Evolutionary conservation across 2,888 invertebrate species (phyloP).

Genomic region (Tenodera sinensis): DNA sequence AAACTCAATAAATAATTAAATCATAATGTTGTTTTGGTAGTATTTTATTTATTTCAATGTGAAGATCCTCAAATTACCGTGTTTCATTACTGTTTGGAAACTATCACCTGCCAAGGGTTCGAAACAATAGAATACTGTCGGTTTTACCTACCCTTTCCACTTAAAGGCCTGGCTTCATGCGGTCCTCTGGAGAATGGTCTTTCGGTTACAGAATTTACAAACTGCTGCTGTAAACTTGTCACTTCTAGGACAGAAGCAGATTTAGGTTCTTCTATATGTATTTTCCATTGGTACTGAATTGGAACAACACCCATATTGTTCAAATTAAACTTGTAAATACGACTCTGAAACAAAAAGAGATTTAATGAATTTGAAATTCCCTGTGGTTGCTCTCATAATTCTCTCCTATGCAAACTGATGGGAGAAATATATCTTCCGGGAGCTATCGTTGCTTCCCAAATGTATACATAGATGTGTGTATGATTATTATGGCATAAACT

Average conservation of each 20-base stretch:
- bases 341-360: constrained; percentile 28
- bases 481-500: no score
- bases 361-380: background rate
- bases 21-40: no score
- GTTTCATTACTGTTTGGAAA: no score
- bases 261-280: constrained; percentile 35
- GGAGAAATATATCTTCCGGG: no score
- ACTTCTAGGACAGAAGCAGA: background rate
- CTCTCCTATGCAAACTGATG: no score
- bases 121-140: background rate
- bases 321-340: background rate
- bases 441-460: no score
- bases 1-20: no score
- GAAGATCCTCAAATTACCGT: no score
- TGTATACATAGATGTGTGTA: no score
- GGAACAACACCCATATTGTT: constrained; percentile 9
- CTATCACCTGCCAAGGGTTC: no score
- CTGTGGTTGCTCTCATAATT: background rate
- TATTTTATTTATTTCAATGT: no score
- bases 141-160: background rate
- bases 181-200: background rate
- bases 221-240: background rate
- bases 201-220: background rate
- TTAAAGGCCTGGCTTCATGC: background rate
- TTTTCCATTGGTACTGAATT: constrained; percentile 3